Evolutionary conservation across 2,797 vertebrate species (phyloP).

Genomic region (Otolemur crassicaudatus): DNA sequence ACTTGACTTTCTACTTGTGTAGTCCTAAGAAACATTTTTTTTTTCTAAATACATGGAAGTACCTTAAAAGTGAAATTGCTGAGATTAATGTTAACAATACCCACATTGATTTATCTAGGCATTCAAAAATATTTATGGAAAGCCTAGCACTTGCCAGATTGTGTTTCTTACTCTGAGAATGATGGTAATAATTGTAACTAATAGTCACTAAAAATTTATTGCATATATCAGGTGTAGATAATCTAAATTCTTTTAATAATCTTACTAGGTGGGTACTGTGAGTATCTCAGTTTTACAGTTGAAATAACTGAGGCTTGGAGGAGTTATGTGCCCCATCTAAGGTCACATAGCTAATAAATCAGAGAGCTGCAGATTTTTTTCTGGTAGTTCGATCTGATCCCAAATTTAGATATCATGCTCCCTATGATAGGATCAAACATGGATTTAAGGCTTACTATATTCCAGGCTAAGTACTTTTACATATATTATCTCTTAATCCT

Average conservation of each 20-base stretch:
- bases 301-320: slow-evolving; percentile 20
- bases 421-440: background rate
- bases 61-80: background rate
- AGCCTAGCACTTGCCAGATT: background rate
- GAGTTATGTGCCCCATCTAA: background rate
- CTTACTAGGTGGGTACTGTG: background rate
- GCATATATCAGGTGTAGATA: background rate
- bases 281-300: background rate
- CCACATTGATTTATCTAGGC: background rate
- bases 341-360: background rate
- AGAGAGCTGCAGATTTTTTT: background rate
- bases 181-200: background rate
- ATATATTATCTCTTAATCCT: background rate
- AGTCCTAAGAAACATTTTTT: background rate
- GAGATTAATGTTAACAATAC: background rate
- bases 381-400: background rate
- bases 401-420: background rate
- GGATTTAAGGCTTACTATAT: background rate
- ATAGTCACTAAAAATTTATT: background rate
- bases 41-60: background rate
- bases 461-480: background rate
- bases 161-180: background rate
- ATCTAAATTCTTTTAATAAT: slow-evolving; percentile 2
- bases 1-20: background rate
- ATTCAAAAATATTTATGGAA: background rate